A percentile compares a stretch with the other conserved stretches of the same genome.
phyloP scores from a whole-genome alignment of 1,140 invertebrate genomes.

The Cecropterus lyciades region DNA sequence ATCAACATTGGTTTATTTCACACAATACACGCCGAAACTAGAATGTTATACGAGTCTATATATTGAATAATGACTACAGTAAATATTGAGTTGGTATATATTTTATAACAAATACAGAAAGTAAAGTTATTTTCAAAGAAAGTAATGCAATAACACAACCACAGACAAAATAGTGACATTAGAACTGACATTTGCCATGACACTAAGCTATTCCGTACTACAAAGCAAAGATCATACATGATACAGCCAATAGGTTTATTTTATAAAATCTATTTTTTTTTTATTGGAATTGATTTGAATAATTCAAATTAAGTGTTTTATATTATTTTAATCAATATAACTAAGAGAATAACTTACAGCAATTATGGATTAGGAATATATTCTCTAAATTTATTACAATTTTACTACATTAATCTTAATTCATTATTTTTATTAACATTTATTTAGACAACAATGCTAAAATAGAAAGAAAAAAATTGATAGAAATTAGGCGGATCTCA shows the following conservation, averaged over 20 bases:
- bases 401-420: too few species aligned
- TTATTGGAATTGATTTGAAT: too few species aligned
- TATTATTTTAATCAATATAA: too few species aligned
- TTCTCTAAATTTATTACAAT: too few species aligned
- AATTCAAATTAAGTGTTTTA: too few species aligned
- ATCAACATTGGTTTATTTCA: conserved; percentile 5
- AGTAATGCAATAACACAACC: conserved; percentile 18
- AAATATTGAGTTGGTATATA: not conserved
- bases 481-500: too few species aligned
- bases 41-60: not conserved
- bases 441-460: too few species aligned
- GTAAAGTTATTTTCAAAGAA: conserved; percentile 5
- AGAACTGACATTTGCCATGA: conserved; percentile 1
- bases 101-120: not conserved
- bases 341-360: too few species aligned
- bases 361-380: too few species aligned
- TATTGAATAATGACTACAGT: not conserved
- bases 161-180: not conserved
- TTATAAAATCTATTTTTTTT: too few species aligned
- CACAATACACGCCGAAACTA: not conserved
- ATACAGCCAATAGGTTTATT: conserved; percentile 6
- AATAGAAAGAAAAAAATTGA: too few species aligned
- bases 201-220: not conserved
- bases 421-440: too few species aligned
- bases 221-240: not conserved